Evolutionary conservation across 2,797 vertebrate species (phyloP).

Genomic region (Amazona ochrocephala): DNA sequence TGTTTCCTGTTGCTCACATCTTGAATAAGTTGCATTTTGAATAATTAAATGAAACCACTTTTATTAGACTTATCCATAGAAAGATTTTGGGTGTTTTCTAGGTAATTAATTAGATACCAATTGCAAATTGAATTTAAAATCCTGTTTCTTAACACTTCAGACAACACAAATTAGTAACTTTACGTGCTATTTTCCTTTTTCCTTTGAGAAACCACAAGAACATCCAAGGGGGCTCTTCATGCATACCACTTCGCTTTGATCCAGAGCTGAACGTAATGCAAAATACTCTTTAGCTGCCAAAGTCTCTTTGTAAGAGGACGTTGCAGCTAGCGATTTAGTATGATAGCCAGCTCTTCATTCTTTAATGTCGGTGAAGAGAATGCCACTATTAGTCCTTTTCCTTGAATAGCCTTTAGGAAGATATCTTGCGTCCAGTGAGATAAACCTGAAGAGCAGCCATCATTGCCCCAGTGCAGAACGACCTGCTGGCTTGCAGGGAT

Average conservation of each 20-base stretch:
- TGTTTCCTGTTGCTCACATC: neutral
- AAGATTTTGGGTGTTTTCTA: neutral
- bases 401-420: neutral
- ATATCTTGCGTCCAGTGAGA: neutral
- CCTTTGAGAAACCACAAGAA: neutral
- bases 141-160: neutral
- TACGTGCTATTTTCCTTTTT: neutral
- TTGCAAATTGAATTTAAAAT: neutral
- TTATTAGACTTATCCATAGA: neutral
- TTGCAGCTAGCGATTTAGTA: neutral
- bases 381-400: neutral
- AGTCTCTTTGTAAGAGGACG: neutral
- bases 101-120: neutral
- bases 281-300: neutral
- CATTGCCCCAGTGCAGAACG: neutral
- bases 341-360: neutral
- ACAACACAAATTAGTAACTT: neutral
- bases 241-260: neutral
- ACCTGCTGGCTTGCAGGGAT: neutral
- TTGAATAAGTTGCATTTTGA: neutral
- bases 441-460: neutral
- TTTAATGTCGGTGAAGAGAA: neutral
- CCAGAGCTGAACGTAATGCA: neutral
- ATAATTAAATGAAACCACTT: constrained; percentile 9
- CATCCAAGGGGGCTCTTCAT: neutral